A percentile compares a stretch with the other conserved stretches of the same genome.
Evolutionary conservation across 1,140 invertebrate species (phyloP).

Genomic region (Macrocentrus cingulum): DNA sequence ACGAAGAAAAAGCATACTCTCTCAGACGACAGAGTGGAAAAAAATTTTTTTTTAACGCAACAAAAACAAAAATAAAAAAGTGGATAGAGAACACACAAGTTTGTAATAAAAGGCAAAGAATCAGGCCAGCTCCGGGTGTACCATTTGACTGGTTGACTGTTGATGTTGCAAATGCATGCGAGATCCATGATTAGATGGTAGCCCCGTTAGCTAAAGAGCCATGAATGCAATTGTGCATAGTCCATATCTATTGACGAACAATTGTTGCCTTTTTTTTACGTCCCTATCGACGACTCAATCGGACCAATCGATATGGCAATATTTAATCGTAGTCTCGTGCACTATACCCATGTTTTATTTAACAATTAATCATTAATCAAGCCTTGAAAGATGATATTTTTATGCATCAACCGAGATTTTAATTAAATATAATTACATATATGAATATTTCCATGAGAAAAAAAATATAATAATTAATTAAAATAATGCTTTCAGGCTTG

Average conservation of each 20-base stretch:
- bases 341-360: background rate
- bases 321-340: background rate
- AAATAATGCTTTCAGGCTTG: too few relatives aligned
- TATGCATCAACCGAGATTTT: too few relatives aligned
- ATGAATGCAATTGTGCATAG: conserved; percentile 23
- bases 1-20: conserved; percentile 13
- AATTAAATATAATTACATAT: too few relatives aligned
- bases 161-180: conserved; percentile 42
- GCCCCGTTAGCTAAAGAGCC: conserved; percentile 30
- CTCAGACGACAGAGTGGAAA: conserved; percentile 7
- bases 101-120: conserved; percentile 16
- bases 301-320: background rate
- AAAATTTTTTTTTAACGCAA: too few relatives aligned
- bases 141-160: conserved; percentile 47
- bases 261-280: background rate
- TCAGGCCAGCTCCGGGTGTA: conserved; percentile 43
- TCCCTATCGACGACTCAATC: background rate
- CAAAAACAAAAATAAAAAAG: conserved; percentile 20
- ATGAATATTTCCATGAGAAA: too few relatives aligned
- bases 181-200: conserved; percentile 33
- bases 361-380: background rate
- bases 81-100: conserved; percentile 1
- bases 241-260: background rate
- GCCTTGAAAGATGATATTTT: too few relatives aligned
- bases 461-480: too few relatives aligned